phyloP scores from a whole-genome alignment of 1,140 invertebrate genomes.

The Panagrolaimus sp. region DNA sequence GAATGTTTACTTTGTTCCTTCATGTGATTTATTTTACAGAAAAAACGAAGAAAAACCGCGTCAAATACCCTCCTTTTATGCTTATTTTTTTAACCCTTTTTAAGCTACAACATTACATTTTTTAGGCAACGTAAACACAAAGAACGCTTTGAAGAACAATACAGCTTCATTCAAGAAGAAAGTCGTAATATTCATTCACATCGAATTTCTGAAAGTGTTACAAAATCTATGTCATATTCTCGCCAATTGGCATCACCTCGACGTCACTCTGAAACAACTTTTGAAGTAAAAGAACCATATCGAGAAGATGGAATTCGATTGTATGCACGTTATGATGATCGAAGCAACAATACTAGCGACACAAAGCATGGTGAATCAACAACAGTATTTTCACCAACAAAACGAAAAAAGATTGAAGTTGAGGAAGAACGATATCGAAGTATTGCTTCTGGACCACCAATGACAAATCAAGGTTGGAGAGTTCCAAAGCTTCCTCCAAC shows the following conservation, averaged over 20 bases:
- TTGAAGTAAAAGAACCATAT: slow-evolving; percentile 20
- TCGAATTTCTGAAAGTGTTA: background rate
- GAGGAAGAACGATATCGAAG: background rate
- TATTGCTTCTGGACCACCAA: background rate
- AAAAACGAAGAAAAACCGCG: too few species aligned
- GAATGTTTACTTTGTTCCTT: slow-evolving; percentile 12
- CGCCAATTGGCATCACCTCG: slow-evolving; percentile 3
- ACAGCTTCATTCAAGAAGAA: background rate
- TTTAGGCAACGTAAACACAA: slow-evolving; percentile 7
- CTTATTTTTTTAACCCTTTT: background rate
- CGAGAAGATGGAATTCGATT: slow-evolving; percentile 37
- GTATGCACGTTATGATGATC: slow-evolving; percentile 37
- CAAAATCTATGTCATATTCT: background rate
- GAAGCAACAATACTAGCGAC: background rate
- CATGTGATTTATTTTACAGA: background rate
- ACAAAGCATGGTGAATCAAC: slow-evolving; percentile 4
- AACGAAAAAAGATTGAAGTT: slow-evolving; percentile 1
- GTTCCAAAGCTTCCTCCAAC: background rate
- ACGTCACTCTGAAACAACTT: slow-evolving; percentile 1
- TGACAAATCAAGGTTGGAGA: background rate
- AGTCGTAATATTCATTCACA: slow-evolving; percentile 10
- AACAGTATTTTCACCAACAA: slow-evolving; percentile 2
- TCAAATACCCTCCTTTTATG: too few species aligned
- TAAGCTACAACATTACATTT: background rate
- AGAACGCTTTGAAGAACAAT: slow-evolving; percentile 1